Evolutionary conservation across 2,113 vertebrate species (phyloP).

Genomic region (Sisor rabdophorus): DNA sequence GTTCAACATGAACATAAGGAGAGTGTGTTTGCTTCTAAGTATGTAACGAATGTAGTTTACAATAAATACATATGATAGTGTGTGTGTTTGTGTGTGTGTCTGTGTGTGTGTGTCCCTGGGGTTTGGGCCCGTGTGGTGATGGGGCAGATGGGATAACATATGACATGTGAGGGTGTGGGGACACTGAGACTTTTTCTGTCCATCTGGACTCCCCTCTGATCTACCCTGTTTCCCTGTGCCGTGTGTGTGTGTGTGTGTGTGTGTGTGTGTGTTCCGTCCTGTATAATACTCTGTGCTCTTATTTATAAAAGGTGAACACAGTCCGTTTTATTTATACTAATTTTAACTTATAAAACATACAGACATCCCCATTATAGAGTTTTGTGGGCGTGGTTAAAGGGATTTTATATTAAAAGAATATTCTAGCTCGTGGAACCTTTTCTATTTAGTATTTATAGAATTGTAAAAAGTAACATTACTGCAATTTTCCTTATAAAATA

Average conservation of each 20-base stretch:
- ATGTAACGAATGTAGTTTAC: slow-evolving; percentile 21
- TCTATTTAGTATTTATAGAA: too few relatives aligned
- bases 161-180: slow-evolving; percentile 71
- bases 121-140: slow-evolving; percentile 72
- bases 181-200: slow-evolving; percentile 62
- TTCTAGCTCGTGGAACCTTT: too few relatives aligned
- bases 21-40: slow-evolving; percentile 11
- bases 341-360: neutral
- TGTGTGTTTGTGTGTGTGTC: slow-evolving; percentile 28
- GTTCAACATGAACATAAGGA: neutral
- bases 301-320: neutral
- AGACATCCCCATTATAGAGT: neutral
- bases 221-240: slow-evolving; percentile 70
- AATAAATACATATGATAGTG: slow-evolving; percentile 12
- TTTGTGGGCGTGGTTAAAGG: neutral
- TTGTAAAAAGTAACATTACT: too few relatives aligned
- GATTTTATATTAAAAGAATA: too few relatives aligned
- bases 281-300: slow-evolving; percentile 20
- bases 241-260: slow-evolving; percentile 42
- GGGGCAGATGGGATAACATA: slow-evolving; percentile 79
- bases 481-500: too few relatives aligned
- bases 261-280: slow-evolving; percentile 41
- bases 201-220: slow-evolving; percentile 77
- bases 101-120: slow-evolving; percentile 57
- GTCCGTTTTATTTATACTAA: neutral